Conservation (phyloP, 2,888 invertebrate genomes). For the Mycalesis mineus region DNA sequence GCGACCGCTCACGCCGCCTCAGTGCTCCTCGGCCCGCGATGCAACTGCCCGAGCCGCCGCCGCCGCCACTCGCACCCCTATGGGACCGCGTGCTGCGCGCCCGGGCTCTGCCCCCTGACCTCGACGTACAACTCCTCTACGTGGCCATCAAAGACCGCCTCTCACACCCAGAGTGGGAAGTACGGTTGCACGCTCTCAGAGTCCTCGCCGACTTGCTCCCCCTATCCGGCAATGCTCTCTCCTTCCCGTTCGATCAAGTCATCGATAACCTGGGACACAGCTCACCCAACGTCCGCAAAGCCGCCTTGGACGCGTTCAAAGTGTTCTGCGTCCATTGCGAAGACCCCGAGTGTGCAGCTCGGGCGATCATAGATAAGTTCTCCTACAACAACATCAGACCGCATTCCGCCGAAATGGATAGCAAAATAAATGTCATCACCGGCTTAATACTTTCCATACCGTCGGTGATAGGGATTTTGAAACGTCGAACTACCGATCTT, state of each 20-base stretch:
- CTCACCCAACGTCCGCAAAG: conserved; percentile 88
- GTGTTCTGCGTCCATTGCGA: conserved; percentile 84
- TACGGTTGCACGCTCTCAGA: conserved; percentile 87
- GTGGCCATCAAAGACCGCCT: conserved; percentile 84
- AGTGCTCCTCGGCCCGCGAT: conserved; percentile 45
- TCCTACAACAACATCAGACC: conserved; percentile 78
- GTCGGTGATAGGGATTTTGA: conserved; percentile 78
- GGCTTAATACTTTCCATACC: conserved; percentile 82
- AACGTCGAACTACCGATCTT: conserved; percentile 63
- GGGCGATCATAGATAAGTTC: conserved; percentile 82
- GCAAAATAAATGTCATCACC: conserved; percentile 78
- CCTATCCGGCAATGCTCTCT: conserved; percentile 82
- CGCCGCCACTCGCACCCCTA: conserved; percentile 82
- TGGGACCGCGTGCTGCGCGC: conserved; percentile 90
- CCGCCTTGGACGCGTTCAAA: conserved; percentile 85
- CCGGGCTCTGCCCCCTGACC: conserved; percentile 82
- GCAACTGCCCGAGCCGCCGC: conserved; percentile 72
- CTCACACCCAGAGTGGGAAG: conserved; percentile 89
- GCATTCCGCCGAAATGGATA: conserved; percentile 71
- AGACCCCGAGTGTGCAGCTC: conserved; percentile 82
- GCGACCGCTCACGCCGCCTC: conserved; percentile 68
- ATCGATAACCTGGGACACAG: conserved; percentile 88
- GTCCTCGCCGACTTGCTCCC: conserved; percentile 89
- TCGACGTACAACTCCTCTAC: conserved; percentile 82
- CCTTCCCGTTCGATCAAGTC: conserved; percentile 84